Evolutionary conservation across 23 tunicate genomes (phyloP), one percentile per base, ranked within the genome.

Genomic region (Ascidia mentula): DNA sequence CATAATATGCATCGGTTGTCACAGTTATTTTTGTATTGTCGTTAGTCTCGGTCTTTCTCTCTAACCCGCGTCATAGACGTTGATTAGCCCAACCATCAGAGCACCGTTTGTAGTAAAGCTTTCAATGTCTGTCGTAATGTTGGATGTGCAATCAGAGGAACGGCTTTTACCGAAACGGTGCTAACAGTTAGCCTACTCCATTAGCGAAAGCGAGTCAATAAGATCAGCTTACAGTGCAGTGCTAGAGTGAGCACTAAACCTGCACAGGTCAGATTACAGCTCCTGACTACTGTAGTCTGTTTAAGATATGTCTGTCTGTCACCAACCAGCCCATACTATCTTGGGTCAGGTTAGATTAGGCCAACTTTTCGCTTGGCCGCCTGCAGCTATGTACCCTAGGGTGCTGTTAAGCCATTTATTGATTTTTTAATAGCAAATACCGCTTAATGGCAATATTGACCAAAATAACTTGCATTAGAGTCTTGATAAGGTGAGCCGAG

Each of bases 191-290:
- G n/a, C n/a, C n/a, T n/a, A 28, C 65, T 9, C 65, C 65, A 53
- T 53, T 53, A 53, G 65, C 65, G 65, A 53, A 53, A 53, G 65
- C 65, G 65, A 53, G 65, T 53, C 65, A 53, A 53, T 53, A 53
- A 53, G 65, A 53, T 53, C 7, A 28, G 65, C 24, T 53, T 53
- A 53, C 65, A 53, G 22, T 28, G 24, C 28, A 53, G 65, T 53
- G 65, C 65, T 53, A 53, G 65, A 53, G n/a, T n/a, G n/a, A n/a
- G n/a, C n/a, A n/a, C n/a, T n/a, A n/a, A n/a, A n/a, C 65, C 22
- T 28, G 65, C 28, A 53, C 65, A 28, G 65, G 13, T 53, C 65
- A 53, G 1, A 9, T 5, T 5, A 53, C 65, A 53, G 65, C 24
- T 53, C 22, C 65, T 53, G 22, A 6, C 65, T 3, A 5, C 13